Evolutionary conservation across 2,888 invertebrate species (phyloP).

Genomic region (Amphipyra tragopoginis): DNA sequence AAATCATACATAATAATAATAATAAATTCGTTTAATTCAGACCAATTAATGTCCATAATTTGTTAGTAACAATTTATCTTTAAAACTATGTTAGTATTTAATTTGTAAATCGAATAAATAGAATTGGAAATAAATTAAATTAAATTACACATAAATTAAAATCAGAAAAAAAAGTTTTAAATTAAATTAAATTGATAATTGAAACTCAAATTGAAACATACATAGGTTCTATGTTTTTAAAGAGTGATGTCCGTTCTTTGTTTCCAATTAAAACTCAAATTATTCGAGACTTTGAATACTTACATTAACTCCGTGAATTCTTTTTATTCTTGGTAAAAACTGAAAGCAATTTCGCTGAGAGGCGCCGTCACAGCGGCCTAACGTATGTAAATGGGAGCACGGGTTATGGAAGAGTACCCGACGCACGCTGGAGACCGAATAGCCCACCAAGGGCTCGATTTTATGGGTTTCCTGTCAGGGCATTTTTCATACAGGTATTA

Average conservation of each 20-base stretch:
- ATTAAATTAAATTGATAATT: too few relatives aligned
- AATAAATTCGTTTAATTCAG: too few relatives aligned
- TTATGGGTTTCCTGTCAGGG: conserved; percentile 55
- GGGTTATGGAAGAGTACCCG: conserved; percentile 42
- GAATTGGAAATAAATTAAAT: too few relatives aligned
- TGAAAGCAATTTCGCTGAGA: conserved; percentile 77
- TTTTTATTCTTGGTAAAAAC: conserved; percentile 66
- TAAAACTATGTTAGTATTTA: too few relatives aligned
- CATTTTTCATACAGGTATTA: conserved; percentile 50
- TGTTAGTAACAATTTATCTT: too few relatives aligned
- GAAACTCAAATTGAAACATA: too few relatives aligned
- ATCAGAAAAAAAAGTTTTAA: too few relatives aligned
- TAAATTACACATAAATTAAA: too few relatives aligned
- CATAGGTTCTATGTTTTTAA: background rate
- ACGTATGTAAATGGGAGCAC: conserved; percentile 71
- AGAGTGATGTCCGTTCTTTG: conserved; percentile 2
- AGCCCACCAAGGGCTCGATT: conserved; percentile 48
- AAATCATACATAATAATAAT: too few relatives aligned
- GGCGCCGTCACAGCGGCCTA: conserved; percentile 60
- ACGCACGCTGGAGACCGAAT: conserved; percentile 18
- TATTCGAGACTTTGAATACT: conserved; percentile 56
- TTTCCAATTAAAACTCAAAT: conserved; percentile 38
- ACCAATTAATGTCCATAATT: too few relatives aligned
- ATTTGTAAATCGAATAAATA: too few relatives aligned
- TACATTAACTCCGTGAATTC: conserved; percentile 58